Percentiles rank a stretch among this genome's conserved stretches.
Evolutionary conservation across 1,140 invertebrate genomes (phyloP).

Genomic region (Muscidifurax raptorellus): DNA sequence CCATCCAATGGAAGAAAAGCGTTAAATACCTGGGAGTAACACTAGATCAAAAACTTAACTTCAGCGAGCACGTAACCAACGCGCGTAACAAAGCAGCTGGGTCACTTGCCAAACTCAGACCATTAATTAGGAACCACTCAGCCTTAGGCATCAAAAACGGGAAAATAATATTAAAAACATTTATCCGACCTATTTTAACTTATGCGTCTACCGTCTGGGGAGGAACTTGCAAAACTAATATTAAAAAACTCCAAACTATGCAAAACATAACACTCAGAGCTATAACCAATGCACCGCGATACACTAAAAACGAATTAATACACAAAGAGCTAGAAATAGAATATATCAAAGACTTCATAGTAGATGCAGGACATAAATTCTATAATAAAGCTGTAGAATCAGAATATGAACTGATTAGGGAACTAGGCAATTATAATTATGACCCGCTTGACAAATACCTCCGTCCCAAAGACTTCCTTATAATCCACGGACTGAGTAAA

Average conservation of each 20-base stretch:
- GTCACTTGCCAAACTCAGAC: neutral
- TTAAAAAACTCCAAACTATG: constrained; percentile 2
- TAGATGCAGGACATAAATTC: too few relatives aligned
- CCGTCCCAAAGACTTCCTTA: neutral
- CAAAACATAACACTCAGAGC: neutral
- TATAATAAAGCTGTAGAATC: neutral
- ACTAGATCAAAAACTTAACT: neutral
- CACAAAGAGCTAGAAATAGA: constrained; percentile 6
- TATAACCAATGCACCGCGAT: constrained; percentile 8
- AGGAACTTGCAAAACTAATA: neutral
- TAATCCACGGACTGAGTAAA: neutral
- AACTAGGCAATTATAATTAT: neutral
- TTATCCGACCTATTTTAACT: neutral
- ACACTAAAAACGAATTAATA: neutral
- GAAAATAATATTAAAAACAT: neutral
- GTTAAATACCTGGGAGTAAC: constrained; percentile 20
- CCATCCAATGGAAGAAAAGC: neutral
- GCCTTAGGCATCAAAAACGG: neutral
- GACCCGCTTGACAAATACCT: neutral
- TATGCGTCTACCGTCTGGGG: constrained; percentile 10
- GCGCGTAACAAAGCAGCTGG: neutral
- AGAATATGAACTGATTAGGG: neutral
- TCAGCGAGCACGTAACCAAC: neutral
- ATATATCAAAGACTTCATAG: neutral
- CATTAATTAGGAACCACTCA: neutral